phyloP scores from a whole-genome alignment of 1,140 invertebrate genomes.

The Spodoptera frugiperda region DNA sequence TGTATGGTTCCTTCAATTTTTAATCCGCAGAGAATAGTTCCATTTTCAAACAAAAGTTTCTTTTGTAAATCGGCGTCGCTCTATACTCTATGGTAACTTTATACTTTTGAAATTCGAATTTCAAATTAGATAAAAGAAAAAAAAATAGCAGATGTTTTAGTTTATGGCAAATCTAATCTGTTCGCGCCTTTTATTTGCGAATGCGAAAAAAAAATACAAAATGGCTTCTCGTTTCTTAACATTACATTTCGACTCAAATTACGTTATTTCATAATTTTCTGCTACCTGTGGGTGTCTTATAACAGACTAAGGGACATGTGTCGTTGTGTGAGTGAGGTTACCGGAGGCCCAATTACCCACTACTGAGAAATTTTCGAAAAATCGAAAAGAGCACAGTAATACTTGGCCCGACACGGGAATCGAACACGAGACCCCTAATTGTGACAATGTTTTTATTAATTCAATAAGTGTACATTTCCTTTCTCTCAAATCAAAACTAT shows the following conservation, averaged over 20 bases:
- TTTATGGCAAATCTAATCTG: neutral
- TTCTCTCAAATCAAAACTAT: too few relatives aligned
- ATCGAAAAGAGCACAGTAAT: too few relatives aligned
- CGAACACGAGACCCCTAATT: too few relatives aligned
- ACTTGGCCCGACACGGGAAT: too few relatives aligned
- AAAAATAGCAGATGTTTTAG: constrained; percentile 31
- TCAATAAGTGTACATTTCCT: too few relatives aligned
- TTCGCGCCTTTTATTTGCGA: neutral
- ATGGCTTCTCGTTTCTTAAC: neutral
- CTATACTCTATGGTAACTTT: constrained; percentile 26
- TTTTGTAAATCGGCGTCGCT: constrained; percentile 47
- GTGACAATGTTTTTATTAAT: too few relatives aligned
- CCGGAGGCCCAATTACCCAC: too few relatives aligned
- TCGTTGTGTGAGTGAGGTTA: too few relatives aligned
- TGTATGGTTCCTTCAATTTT: constrained; percentile 52
- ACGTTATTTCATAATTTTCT: too few relatives aligned
- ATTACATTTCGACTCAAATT: neutral
- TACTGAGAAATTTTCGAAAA: too few relatives aligned
- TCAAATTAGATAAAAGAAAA: constrained; percentile 23
- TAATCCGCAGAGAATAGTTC: constrained; percentile 58
- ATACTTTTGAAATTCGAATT: constrained; percentile 37
- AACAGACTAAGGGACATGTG: too few relatives aligned
- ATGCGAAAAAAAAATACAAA: neutral
- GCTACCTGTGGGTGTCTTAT: too few relatives aligned
- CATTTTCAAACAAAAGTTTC: constrained; percentile 42